Evolutionary conservation across 2,888 invertebrate genomes (phyloP).

Genomic region (Harmothoe impar): DNA sequence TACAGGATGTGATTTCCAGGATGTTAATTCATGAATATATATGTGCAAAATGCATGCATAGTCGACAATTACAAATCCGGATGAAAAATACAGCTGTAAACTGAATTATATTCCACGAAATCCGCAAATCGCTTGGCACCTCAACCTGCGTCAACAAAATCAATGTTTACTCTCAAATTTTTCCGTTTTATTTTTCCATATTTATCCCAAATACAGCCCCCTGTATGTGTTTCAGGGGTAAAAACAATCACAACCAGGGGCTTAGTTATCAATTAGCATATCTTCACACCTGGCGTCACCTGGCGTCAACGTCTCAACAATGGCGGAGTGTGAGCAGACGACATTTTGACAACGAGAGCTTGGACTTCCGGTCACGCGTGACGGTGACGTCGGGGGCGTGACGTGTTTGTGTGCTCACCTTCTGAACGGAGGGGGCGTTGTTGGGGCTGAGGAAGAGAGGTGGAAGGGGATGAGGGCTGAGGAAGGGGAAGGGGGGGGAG

Average conservation of each 20-base stretch:
- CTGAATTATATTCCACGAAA: slow-evolving; percentile 1
- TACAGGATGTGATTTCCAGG: too few relatives aligned
- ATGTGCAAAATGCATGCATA: background rate
- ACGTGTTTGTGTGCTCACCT: background rate
- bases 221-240: background rate
- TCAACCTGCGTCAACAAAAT: slow-evolving; percentile 13
- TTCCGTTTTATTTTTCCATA: background rate
- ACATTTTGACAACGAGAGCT: background rate
- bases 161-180: background rate
- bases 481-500: background rate
- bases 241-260: background rate
- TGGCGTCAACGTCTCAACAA: slow-evolving; percentile 24
- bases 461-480: background rate
- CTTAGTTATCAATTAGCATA: slow-evolving; percentile 32
- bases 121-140: background rate
- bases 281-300: slow-evolving; percentile 47
- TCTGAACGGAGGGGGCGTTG: background rate
- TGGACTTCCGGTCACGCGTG: slow-evolving; percentile 21
- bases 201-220: background rate
- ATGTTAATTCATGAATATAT: too few relatives aligned
- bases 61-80: too few relatives aligned
- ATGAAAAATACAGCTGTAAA: background rate
- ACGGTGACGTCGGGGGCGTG: background rate
- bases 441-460: background rate
- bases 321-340: slow-evolving; percentile 22